Base-by-base conservation (phyloP, 2,888 invertebrate genomes). In the Poecilus cupreus region DNA sequence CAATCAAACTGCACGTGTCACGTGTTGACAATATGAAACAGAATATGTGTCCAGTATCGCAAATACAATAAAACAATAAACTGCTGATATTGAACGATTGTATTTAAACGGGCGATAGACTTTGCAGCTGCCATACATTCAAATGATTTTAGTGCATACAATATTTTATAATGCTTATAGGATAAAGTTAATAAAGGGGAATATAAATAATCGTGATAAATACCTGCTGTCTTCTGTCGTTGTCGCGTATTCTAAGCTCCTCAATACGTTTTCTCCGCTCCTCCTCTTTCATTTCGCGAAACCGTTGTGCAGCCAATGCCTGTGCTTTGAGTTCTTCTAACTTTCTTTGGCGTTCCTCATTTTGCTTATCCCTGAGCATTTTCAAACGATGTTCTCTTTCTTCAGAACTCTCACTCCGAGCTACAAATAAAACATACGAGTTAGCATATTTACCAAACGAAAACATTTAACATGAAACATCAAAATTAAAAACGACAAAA, bases 241-340 rank as follows among this genome's bases (percentile, higher is more conserved):
- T 93, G 88, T 97, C 97, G 83, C 93, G 93, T 83, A 92, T 90
- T 85, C 95, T 93, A 88, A 96, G 93, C 87, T 97, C 96, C 83
- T 96, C 96, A 88, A 96, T 94, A 85, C 96, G 92, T 86, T 92
- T 92, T 86, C 96, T 92, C 80, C 97, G 91, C 88, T 97, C 96
- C 84, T 95, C 94, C 88, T 97, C 97, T 86, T 96, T 94, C 89
- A 96, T 96, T 91, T 96, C 96, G 72, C 97, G 93, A 90, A 96
- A 96, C 87, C 94, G 94, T 90, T 97, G 96, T 87, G 96, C 96
- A 74, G 96, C 95, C 85, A 96, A 92, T 82, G 96, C 96, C 90
- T 97, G 96, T 88, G 95, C 94, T 87, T 95, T 94, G 86, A 97
- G 91, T 90, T 97, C 97, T 88, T 97, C 96, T 87, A 97, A 91